Conservation (phyloP, 2,888 invertebrate species). For the Athetis lepigone region DNA sequence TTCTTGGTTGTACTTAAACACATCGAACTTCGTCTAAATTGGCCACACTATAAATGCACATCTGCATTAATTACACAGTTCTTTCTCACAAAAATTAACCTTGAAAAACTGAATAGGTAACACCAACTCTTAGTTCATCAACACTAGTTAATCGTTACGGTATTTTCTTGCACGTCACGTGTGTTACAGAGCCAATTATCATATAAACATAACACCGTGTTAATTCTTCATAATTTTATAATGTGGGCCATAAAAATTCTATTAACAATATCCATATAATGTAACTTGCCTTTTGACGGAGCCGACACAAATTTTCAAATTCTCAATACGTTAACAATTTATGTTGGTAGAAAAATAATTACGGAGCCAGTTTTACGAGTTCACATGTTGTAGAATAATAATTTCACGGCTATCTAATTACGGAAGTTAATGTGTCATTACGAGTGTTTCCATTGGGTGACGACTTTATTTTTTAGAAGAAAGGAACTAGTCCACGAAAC, state of each 20-base stretch:
- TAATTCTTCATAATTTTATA: constrained; percentile 62
- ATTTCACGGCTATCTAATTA: constrained; percentile 82
- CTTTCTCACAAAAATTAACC: constrained; percentile 24
- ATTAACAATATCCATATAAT: constrained; percentile 65
- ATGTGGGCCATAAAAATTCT: constrained; percentile 63
- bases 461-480: not conserved
- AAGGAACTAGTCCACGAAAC: not conserved
- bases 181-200: constrained; percentile 48
- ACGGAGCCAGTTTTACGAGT: constrained; percentile 64
- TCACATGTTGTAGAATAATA: constrained; percentile 73
- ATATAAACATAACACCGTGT: constrained; percentile 53
- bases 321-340: constrained; percentile 49
- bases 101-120: constrained; percentile 41
- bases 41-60: constrained; percentile 7
- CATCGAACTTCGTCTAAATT: constrained; percentile 21
- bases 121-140: constrained; percentile 51
- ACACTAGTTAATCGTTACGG: constrained; percentile 49
- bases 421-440: constrained; percentile 76
- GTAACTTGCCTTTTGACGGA: constrained; percentile 49
- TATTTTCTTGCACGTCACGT: constrained; percentile 44
- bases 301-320: constrained; percentile 41
- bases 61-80: constrained; percentile 22
- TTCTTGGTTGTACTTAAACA: too few species aligned
- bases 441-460: constrained; percentile 69
- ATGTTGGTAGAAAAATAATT: constrained; percentile 66